Base-by-base conservation (phyloP, 2,888 invertebrate species). In the Eumacrocentrus americanus region DNA sequence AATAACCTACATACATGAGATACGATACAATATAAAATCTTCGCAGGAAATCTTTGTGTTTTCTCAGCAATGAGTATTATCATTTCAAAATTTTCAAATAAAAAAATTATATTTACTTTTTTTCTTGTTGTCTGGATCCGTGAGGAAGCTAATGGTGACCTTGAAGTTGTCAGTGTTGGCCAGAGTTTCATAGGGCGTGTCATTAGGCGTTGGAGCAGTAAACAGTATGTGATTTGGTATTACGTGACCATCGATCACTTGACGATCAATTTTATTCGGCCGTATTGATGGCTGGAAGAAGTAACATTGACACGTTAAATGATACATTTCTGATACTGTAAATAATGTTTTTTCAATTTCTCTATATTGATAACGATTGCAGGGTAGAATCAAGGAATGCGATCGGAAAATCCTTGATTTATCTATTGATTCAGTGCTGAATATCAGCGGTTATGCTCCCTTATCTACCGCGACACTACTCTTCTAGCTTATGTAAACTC, bases 161-260 rank as follows among this genome's bases (percentile, higher is more conserved):
- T 91, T 91, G 63, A 94, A 86, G 74, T 91, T 91, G 74, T 94
- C 94, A 37, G 89, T 87, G 76, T 91, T 92, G 20, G 94, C 92
- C 67, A 91, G 83, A 3, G 94, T 94, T 76, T 90, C 88, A 76
- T 88, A 92, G 67, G 90, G 89, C 64, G 86, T 84, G 63, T 87
- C 87, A 69, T 90, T 88, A 4, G 87, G 85, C 0, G 92, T 91
- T 12, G 94, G 91, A 67, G 91, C 87, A 0, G 94, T 93, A 82
- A 95, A 95, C 58, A 95, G 86, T 20, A 94, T 94, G 75, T 91
- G 88, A 74, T 89, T 88, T 0, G 94, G 92, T 69, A 96, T 91
- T 55, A 96, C 90, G 80, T 96, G 95, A 0, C 94, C 94, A 77
- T 94, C 93, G 63, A 95, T 89, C 58, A 94, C 92, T 78, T 91